Base-by-base conservation (phyloP, 1,140 invertebrate species). In the Drosophila sechellia region DNA sequence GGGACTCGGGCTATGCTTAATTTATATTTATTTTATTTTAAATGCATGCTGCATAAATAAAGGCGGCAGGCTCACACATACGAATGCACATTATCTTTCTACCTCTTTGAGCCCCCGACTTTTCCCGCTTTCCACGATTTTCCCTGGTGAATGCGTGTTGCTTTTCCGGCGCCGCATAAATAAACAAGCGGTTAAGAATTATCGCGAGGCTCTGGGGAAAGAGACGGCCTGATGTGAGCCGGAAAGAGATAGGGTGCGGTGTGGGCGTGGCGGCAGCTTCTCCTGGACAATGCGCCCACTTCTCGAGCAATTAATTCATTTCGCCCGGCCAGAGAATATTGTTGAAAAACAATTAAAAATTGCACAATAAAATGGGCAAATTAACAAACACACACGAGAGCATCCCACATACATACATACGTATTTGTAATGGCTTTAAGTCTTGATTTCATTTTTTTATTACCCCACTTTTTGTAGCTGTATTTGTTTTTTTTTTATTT, bases 11-110 rank as follows among this genome's bases (percentile, higher is more conserved):
- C 52, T 79, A 87, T 83, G 83, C 83, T 86, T 86, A 86, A 86
- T 86, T 86, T 86, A 83, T 89, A 86, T 89, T 79, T 86, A 86
- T 86, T 89, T 86, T 86, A 83, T 86, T 83, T 86, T 83, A 87
- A 86, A 86, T 86, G 83, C 75, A 86, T 86, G 83, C 76, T 78
- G 83, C 84, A 89, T 86, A 87, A 86, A 86, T 86, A 86, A 87
- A 86, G 78, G 64, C 53, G 40, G 40, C 69, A 31, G 35, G 54
- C 57, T 15, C 43, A 50, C 59, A 50, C 48, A 64, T 25, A 56
- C 50, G 54, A 31, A 66, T 31, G 52, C 50, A 75, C 40, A 75
- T 75, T 75, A 75, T 75, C 70, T 70, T 70, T 70, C 64, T 70
- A 70, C 66, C 63, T 70, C 64, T 69, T 40, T 70, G 64, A 40